These are phyloP conservation scores for Pachycephus smyrnensis DNA, from an alignment of 2,888 invertebrate genomes.

Conservation along the genomic window DNA sequence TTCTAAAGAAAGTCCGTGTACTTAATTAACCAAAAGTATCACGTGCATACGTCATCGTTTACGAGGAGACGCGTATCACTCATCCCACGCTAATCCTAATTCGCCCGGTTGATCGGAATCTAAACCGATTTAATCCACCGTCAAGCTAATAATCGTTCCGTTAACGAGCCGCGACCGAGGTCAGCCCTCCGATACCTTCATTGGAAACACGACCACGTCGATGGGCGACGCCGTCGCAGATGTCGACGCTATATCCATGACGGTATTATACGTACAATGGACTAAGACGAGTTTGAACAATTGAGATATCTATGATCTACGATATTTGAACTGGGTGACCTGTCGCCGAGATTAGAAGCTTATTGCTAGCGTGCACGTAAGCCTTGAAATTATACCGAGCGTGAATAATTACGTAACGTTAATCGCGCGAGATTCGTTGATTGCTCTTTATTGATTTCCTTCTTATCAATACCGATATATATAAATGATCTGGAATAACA, in stretches of 20 bases:
- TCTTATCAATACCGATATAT: not conserved
- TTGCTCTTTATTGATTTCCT: not conserved
- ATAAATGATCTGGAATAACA: not conserved
- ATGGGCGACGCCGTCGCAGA: not conserved
- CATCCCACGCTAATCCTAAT: not conserved
- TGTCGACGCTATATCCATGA: not conserved
- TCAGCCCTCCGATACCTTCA: not conserved
- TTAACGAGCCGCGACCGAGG: constrained; percentile 32
- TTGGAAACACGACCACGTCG: not conserved
- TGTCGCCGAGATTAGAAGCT: not conserved
- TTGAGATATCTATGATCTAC: not conserved
- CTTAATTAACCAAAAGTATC: too few species aligned
- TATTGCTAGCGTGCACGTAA: not conserved
- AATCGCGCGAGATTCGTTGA: not conserved
- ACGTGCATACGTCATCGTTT: too few species aligned
- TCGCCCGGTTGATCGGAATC: constrained; percentile 40
- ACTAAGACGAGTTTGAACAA: not conserved
- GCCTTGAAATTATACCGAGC: not conserved
- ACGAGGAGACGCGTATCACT: not conserved
- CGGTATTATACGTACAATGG: not conserved
- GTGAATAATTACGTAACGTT: not conserved
- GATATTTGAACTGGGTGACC: not conserved
- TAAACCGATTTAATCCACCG: constrained; percentile 48
- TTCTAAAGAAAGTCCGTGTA: not conserved
- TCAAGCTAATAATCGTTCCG: constrained; percentile 37